Base-by-base conservation (phyloP, 2,888 invertebrate genomes). In the Perizoma flavofasciatum region DNA sequence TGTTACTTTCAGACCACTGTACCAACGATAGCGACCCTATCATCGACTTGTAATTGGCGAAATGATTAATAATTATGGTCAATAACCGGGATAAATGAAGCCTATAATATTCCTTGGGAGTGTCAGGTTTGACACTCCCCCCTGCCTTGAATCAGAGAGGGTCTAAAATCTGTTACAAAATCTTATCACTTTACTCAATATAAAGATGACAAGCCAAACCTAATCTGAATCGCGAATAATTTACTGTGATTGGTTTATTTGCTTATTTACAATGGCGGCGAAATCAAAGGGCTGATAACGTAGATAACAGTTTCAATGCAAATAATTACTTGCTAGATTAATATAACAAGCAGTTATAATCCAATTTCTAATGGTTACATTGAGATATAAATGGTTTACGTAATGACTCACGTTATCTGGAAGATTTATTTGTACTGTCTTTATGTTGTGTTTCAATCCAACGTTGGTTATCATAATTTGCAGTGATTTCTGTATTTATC, bases 291-390 rank as follows among this genome's bases (percentile, higher is more conserved):
- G 34, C 48, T 40, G 63, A 60, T 57, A 57, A 43, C 55, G 50
- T 35, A 51, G 58, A 62, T 62, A 55, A 49, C 47, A n/a, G 35
- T 46, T 53, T 60, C 32, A 57, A 60, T 60, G 51, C 59, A 50
- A 60, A 63, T 63, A 52, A 44, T 54, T 22, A 22, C 22, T 55
- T 44, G 43, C 41, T 6, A 47, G 56, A 61, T 80, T 72, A 74
- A 68, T 65, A 67, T 66, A 71, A 71, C 72, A 71, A 75, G 74
- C 73, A 72, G 72, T 73, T 58, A 58, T 57, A 45, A 49, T 70
- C 70, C 71, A 68, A 46, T 51, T 48, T 34, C 53, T 55, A 62
- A 62, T 58, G 58, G 54, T 56, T 53, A 53, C 56, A 61, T 62
- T 55, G 50, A 48, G 47, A 39, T 61, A 40, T 59, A 53, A 43